Evolutionary conservation across 2,888 invertebrate species (phyloP).

Genomic region (Lymantria dispar): DNA sequence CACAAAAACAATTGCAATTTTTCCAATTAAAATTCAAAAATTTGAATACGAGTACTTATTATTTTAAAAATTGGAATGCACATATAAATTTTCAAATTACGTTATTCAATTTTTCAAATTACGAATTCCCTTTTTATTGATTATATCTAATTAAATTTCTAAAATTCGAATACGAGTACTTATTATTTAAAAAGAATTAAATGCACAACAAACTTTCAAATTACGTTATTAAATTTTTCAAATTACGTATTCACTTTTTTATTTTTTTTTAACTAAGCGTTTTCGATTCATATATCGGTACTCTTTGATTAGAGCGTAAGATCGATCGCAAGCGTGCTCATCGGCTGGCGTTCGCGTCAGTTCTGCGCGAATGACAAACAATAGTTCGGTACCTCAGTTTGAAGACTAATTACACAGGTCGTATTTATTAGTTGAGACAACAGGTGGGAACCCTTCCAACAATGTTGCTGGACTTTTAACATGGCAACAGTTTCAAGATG

Average conservation of each 20-base stretch:
- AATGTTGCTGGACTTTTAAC: constrained; percentile 33
- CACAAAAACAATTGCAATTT: constrained; percentile 14
- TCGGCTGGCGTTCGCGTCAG: constrained; percentile 57
- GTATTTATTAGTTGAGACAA: constrained; percentile 49
- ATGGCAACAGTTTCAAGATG: constrained; percentile 7
- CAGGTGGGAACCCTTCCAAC: constrained; percentile 64
- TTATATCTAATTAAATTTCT: background rate
- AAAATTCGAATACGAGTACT: background rate
- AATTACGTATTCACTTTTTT: constrained; percentile 11
- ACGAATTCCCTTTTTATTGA: too few species aligned
- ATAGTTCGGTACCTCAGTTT: constrained; percentile 39
- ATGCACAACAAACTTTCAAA: background rate
- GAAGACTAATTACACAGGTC: constrained; percentile 68
- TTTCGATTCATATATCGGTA: constrained; percentile 40
- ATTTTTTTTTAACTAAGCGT: constrained; percentile 16
- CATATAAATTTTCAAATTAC: too few species aligned
- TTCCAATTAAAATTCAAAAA: background rate
- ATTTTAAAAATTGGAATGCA: too few species aligned
- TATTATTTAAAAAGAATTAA: too few species aligned
- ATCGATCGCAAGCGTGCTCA: constrained; percentile 57
- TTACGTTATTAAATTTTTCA: constrained; percentile 5
- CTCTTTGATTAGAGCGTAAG: constrained; percentile 42
- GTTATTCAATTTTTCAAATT: background rate
- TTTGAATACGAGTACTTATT: background rate
- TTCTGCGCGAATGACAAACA: constrained; percentile 73